Evolutionary conservation across 2,888 invertebrate genomes (phyloP).

Genomic region (Platerodrilus igneus): DNA sequence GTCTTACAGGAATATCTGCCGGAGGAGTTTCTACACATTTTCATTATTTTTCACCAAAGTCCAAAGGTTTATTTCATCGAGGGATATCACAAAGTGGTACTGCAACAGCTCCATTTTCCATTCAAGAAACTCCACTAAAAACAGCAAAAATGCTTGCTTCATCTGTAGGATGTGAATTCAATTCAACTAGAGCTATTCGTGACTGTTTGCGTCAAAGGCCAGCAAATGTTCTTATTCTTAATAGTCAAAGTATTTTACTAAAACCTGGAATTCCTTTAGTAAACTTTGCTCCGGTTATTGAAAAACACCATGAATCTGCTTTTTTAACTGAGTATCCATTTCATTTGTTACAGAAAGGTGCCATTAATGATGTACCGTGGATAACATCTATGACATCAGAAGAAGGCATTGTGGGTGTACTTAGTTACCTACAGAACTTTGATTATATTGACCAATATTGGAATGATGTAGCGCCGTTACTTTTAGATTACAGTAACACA

Average conservation of each 20-base stretch:
- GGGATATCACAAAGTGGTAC: constrained; percentile 66
- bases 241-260: too few species aligned
- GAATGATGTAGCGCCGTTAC: background rate
- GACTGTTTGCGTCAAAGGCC: too few species aligned
- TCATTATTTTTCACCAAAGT: constrained; percentile 60
- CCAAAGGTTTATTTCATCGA: constrained; percentile 48
- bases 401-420: constrained; percentile 70
- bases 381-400: constrained; percentile 63
- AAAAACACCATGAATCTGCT: constrained; percentile 53
- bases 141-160: constrained; percentile 57
- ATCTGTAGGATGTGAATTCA: constrained; percentile 62
- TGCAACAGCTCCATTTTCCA: constrained; percentile 54
- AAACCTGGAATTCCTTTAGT: constrained; percentile 4
- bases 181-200: constrained; percentile 52
- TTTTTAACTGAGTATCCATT: constrained; percentile 65
- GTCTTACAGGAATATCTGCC: constrained; percentile 62
- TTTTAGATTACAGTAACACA: background rate
- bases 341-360: constrained; percentile 55
- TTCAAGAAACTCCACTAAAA: constrained; percentile 51
- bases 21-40: constrained; percentile 68
- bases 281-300: constrained; percentile 64
- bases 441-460: background rate
- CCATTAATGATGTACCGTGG: constrained; percentile 63
- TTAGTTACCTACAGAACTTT: constrained; percentile 28
- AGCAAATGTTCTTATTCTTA: too few species aligned